A percentile compares a stretch with the other conserved stretches of the same genome.
Conservation (phyloP, 2,113 vertebrate species). For the Marmota flaviventris region DNA sequence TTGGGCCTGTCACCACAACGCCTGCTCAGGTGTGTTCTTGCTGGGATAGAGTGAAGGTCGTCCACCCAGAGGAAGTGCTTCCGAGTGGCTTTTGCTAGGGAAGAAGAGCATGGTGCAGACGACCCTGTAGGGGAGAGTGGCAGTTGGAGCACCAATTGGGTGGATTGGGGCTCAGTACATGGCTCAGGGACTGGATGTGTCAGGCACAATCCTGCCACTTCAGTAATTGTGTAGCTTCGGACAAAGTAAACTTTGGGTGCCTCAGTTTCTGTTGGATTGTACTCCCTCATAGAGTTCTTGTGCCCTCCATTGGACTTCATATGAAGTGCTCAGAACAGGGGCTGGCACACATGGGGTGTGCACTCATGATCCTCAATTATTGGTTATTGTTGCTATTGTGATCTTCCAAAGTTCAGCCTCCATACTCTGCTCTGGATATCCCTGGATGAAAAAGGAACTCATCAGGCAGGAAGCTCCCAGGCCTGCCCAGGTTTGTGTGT, state of each 20-base stretch:
- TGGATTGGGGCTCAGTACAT: not conserved
- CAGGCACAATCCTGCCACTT: not conserved
- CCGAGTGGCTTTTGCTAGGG: not conserved
- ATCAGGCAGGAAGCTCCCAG: not conserved
- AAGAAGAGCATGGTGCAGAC: not conserved
- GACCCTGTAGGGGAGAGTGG: too few relatives aligned
- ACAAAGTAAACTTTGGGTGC: not conserved
- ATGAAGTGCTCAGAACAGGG: not conserved
- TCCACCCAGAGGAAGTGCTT: not conserved
- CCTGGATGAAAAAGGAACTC: not conserved
- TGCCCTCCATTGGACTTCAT: not conserved
- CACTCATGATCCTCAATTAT: not conserved
- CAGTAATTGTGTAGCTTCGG: not conserved
- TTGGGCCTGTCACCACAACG: not conserved
- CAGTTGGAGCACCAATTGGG: not conserved
- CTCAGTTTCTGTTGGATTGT: not conserved
- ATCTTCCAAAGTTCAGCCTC: not conserved
- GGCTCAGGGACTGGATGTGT: not conserved
- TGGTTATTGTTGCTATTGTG: not conserved
- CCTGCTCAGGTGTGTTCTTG: rapidly evolving
- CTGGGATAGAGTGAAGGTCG: not conserved
- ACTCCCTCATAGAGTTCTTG: not conserved
- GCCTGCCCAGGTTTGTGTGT: not conserved
- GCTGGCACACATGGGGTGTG: too few relatives aligned
- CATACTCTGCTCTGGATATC: not conserved